Evolutionary conservation across 2,797 vertebrate genomes (phyloP).

Genomic region (Poecilia wingei): DNA sequence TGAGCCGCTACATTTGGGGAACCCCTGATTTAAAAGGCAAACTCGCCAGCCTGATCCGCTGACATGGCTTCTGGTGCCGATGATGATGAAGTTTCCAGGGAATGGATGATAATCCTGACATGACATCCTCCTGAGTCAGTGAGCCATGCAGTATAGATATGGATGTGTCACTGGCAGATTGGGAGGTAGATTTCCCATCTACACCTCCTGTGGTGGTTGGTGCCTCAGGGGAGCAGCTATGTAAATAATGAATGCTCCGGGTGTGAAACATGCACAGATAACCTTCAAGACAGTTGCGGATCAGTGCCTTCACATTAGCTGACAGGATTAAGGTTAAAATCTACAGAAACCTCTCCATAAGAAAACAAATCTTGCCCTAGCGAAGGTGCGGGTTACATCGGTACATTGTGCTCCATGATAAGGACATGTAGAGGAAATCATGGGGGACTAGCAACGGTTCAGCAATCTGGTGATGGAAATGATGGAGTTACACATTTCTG

Average conservation of each 20-base stretch:
- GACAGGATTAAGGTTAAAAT: conserved; percentile 85
- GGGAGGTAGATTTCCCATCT: conserved; percentile 80
- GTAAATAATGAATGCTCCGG: conserved; percentile 84
- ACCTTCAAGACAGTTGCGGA: conserved; percentile 83
- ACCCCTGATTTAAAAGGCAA: conserved; percentile 77
- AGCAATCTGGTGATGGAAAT: conserved; percentile 60
- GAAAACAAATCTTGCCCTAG: conserved; percentile 70
- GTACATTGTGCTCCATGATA: conserved; percentile 70
- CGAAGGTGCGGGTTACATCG: conserved; percentile 63
- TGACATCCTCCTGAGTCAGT: conserved; percentile 77
- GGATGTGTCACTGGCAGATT: conserved; percentile 79
- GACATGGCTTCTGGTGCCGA: conserved; percentile 60
- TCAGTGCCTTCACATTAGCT: conserved; percentile 82
- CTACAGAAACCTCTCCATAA: conserved; percentile 80
- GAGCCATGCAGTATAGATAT: conserved; percentile 79
- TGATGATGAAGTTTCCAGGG: conserved; percentile 78
- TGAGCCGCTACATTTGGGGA: conserved; percentile 54
- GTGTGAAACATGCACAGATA: conserved; percentile 82
- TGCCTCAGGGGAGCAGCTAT: conserved; percentile 76
- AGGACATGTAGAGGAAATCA: conserved; percentile 68
- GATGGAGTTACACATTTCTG: conserved; percentile 46
- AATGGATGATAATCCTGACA: conserved; percentile 78
- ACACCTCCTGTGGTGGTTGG: conserved; percentile 73
- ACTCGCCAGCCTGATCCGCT: conserved; percentile 47
- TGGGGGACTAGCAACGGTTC: conserved; percentile 62